Evolutionary conservation across 1,140 invertebrate genomes (phyloP).

Genomic region (Calephelis nemesis): DNA sequence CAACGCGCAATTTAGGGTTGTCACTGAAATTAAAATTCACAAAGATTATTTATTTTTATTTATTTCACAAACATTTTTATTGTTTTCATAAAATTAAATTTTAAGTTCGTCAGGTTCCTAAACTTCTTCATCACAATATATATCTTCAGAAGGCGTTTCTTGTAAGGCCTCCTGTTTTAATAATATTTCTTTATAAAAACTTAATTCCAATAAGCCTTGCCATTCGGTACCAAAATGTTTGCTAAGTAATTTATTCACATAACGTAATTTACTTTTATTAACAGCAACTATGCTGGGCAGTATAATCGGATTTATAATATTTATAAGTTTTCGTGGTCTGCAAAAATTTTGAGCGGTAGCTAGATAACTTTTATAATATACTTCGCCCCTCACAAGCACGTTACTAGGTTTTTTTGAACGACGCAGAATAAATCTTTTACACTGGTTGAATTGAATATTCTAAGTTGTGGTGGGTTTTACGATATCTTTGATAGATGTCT

Average conservation of each 20-base stretch:
- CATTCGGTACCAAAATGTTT: slow-evolving; percentile 29
- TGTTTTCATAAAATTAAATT: too few relatives aligned
- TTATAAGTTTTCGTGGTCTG: slow-evolving; percentile 5
- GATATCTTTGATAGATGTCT: slow-evolving; percentile 13
- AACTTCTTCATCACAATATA: neutral
- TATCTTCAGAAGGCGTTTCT: neutral
- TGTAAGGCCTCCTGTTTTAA: neutral
- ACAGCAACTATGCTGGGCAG: slow-evolving; percentile 23
- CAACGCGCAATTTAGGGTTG: too few relatives aligned
- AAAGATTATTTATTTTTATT: too few relatives aligned
- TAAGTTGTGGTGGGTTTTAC: slow-evolving; percentile 19
- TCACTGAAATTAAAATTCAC: too few relatives aligned
- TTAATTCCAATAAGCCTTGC: neutral
- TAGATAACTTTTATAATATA: slow-evolving; percentile 4
- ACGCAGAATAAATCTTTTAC: slow-evolving; percentile 28
- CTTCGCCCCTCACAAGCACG: slow-evolving; percentile 7
- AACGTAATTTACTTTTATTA: slow-evolving; percentile 26
- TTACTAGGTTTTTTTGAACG: slow-evolving; percentile 12
- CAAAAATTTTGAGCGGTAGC: slow-evolving; percentile 2
- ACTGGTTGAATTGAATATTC: slow-evolving; percentile 27
- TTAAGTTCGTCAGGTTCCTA: too few relatives aligned
- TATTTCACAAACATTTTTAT: too few relatives aligned
- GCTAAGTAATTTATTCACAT: slow-evolving; percentile 28
- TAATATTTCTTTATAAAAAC: slow-evolving; percentile 3
- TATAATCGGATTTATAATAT: slow-evolving; percentile 15